Conservation (phyloP, 2,888 invertebrate genomes). For the Sinhomidia bicolor region DNA sequence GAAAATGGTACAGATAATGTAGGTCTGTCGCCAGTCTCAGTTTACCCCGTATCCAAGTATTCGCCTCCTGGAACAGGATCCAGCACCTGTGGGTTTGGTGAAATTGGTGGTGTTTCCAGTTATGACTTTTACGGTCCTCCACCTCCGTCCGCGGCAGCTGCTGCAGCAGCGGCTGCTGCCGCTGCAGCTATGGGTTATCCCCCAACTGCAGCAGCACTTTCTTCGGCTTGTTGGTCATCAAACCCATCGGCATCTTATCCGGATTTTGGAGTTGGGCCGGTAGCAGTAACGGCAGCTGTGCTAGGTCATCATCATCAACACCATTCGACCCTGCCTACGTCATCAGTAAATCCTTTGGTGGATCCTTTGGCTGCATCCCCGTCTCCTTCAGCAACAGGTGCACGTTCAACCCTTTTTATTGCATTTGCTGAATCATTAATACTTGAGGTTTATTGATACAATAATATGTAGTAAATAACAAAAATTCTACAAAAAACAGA, state of each 20-base stretch:
- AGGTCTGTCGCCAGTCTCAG: slow-evolving; percentile 23
- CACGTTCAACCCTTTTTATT: slow-evolving; percentile 19
- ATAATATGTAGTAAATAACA: no score
- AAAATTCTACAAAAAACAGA: no score
- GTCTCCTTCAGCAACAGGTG: slow-evolving; percentile 54
- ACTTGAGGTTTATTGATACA: not conserved
- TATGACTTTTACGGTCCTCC: slow-evolving; percentile 65
- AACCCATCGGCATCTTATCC: slow-evolving; percentile 37
- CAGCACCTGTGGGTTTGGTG: not conserved
- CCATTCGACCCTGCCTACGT: slow-evolving; percentile 30
- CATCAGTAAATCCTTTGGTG: slow-evolving; percentile 21
- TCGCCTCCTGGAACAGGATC: slow-evolving; percentile 34
- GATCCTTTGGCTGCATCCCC: slow-evolving; percentile 30
- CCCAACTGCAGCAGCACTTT: slow-evolving; percentile 17
- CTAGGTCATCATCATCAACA: slow-evolving; percentile 59
- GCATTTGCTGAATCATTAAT: no score
- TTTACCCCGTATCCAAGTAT: slow-evolving; percentile 61
- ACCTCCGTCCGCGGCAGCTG: slow-evolving; percentile 44
- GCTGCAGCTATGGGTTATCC: slow-evolving; percentile 63
- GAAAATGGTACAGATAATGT: slow-evolving; percentile 45
- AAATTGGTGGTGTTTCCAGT: slow-evolving; percentile 4
- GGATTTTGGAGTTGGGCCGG: slow-evolving; percentile 47
- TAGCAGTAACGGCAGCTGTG: slow-evolving; percentile 34
- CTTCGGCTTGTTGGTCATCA: slow-evolving; percentile 50
- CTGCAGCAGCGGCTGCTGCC: slow-evolving; percentile 63